Conservation (phyloP, 2,113 vertebrate species). For the Engystomops pustulosus region DNA sequence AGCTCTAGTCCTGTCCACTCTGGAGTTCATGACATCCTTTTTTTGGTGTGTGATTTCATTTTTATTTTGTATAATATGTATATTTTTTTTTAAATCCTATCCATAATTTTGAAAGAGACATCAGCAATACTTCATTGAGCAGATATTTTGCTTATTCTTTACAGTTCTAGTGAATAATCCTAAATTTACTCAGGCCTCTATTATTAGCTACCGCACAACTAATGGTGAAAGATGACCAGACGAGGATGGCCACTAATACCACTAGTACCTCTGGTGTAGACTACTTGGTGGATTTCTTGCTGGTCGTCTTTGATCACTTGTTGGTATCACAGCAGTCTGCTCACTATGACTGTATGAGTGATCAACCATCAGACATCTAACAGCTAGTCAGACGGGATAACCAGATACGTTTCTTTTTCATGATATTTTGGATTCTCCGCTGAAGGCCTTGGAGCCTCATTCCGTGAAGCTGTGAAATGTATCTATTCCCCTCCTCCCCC, state of each 20-base stretch:
- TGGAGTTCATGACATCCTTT: background rate
- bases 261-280: background rate
- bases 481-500: constrained; percentile 67
- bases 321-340: background rate
- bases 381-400: constrained; percentile 1
- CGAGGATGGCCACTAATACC: background rate
- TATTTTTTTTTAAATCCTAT: background rate
- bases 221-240: background rate
- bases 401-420: constrained; percentile 1
- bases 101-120: constrained; percentile 6
- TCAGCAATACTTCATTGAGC: constrained; percentile 30
- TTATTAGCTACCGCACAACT: background rate
- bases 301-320: background rate
- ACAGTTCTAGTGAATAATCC: background rate
- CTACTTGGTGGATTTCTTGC: background rate
- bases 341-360: constrained; percentile 1
- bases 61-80: background rate
- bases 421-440: constrained; percentile 56
- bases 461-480: constrained; percentile 83
- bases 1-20: background rate
- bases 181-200: background rate
- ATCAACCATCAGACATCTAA: background rate
- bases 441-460: constrained; percentile 69
- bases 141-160: constrained; percentile 10
- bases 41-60: background rate